Conservation (phyloP, 1,140 invertebrate genomes). For the Lasioglossum baleicum region DNA sequence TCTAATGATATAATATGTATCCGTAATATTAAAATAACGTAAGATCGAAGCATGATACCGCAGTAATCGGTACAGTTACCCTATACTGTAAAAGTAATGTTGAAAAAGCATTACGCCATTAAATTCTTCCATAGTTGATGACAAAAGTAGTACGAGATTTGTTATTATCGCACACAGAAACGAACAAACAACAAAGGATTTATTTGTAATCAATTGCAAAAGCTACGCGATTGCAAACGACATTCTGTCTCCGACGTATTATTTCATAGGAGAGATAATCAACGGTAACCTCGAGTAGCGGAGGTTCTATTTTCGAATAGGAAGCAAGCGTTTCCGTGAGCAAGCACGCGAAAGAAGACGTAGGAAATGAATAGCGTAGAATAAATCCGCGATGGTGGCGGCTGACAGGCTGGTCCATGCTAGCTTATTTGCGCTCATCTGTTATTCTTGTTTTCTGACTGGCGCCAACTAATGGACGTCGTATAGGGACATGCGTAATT, state of each 20-base stretch:
- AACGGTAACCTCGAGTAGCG: slow-evolving; percentile 3
- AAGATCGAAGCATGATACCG: no score
- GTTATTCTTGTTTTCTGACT: slow-evolving; percentile 42
- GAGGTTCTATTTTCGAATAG: slow-evolving; percentile 20
- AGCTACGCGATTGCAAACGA: background rate
- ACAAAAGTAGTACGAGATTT: no score
- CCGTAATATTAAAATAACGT: no score
- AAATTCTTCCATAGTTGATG: no score
- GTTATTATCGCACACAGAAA: no score
- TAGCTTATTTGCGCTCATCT: background rate
- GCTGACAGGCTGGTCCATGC: background rate
- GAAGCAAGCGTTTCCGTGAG: slow-evolving; percentile 27
- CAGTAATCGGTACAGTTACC: no score
- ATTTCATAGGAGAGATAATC: slow-evolving; percentile 6
- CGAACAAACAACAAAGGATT: no score
- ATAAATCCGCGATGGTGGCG: slow-evolving; percentile 1
- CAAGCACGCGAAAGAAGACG: background rate
- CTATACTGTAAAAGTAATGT: no score
- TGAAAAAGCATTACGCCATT: no score
- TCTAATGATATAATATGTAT: no score
- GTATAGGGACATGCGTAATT: slow-evolving; percentile 24
- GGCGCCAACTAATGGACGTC: slow-evolving; percentile 41
- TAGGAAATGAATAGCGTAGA: slow-evolving; percentile 1
- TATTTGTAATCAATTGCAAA: no score
- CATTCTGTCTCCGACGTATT: background rate